phyloP scores from a whole-genome alignment of 2,888 invertebrate species.

The Cheilosia pagana region DNA sequence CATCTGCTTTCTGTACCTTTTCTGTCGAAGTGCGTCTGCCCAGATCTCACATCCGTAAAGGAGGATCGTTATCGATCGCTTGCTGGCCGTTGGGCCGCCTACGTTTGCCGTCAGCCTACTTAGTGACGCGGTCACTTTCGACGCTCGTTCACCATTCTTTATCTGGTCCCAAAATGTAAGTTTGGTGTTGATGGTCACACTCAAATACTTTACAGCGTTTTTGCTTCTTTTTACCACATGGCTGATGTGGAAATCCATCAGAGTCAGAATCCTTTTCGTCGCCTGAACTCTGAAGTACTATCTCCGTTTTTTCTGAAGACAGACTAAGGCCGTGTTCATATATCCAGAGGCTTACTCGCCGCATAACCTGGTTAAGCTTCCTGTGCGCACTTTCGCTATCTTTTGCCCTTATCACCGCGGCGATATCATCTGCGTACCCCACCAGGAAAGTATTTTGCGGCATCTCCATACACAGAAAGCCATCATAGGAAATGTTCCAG shows the following conservation, averaged over 20 bases:
- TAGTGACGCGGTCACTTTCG: not conserved
- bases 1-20: constrained; percentile 3
- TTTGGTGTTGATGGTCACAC: not conserved
- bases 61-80: not conserved
- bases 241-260: not conserved
- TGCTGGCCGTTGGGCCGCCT: not conserved
- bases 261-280: too few species aligned
- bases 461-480: not conserved
- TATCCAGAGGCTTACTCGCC: too few species aligned
- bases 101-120: not conserved
- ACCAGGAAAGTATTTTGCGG: too few species aligned
- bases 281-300: too few species aligned
- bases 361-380: too few species aligned
- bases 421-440: too few species aligned
- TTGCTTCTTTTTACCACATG: not conserved
- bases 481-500: not conserved
- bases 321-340: too few species aligned
- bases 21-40: not conserved
- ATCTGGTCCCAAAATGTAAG: too few species aligned
- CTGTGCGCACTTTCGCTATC: not conserved
- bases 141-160: not conserved
- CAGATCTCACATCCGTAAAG: not conserved
- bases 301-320: not conserved
- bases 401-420: not conserved
- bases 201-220: not conserved